Conservation (phyloP, 1,140 invertebrate species). For the Orchesella cincta region DNA sequence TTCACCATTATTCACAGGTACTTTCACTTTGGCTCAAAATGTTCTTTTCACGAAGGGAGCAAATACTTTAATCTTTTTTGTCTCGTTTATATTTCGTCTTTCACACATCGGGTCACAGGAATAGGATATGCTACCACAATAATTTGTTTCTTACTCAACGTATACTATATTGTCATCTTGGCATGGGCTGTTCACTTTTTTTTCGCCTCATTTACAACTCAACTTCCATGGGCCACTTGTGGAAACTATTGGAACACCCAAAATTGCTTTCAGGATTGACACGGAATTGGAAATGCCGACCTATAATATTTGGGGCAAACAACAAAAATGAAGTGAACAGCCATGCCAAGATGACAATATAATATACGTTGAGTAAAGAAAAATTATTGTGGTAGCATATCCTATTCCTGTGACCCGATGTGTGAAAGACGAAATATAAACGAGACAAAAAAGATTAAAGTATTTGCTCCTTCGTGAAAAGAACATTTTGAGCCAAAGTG, state of each 20-base stretch:
- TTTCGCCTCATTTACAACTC: constrained; percentile 60
- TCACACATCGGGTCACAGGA: no score
- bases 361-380: constrained; percentile 62
- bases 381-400: constrained; percentile 63
- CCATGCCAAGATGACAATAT: constrained; percentile 65
- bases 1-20: constrained; percentile 59
- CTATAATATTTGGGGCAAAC: no score
- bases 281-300: constrained; percentile 62
- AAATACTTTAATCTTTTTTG: no score
- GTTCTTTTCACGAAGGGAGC: no score
- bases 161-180: constrained; percentile 65
- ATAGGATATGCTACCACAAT: constrained; percentile 64
- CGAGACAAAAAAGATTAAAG: no score
- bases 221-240: constrained; percentile 64
- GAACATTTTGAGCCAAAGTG: constrained; percentile 35
- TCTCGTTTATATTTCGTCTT: no score
- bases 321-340: constrained; percentile 63
- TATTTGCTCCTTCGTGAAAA: no score
- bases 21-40: constrained; percentile 33
- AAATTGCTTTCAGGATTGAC: constrained; percentile 56
- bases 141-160: constrained; percentile 62
- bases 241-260: constrained; percentile 59
- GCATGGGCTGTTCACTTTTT: constrained; percentile 65
- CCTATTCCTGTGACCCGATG: constrained; percentile 65
- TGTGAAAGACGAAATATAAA: no score